phyloP scores from a whole-genome alignment of 2,113 vertebrate genomes.

The Macroglossus sobrinus region DNA sequence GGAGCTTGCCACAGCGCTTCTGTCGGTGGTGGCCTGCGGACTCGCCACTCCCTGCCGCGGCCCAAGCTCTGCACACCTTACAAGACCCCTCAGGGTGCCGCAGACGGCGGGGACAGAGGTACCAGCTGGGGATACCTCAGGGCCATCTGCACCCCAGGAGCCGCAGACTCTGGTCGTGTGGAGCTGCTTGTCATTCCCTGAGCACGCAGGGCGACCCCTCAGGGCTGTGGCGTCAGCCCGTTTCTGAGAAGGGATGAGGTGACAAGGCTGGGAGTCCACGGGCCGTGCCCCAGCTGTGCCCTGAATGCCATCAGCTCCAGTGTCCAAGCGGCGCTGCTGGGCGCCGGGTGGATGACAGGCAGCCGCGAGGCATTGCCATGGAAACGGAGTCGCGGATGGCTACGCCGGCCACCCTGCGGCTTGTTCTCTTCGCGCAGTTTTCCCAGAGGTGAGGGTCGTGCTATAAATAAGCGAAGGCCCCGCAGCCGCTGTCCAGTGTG shows the following conservation, averaged over 20 bases:
- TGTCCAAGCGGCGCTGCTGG: fast-evolving
- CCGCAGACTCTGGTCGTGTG: not conserved
- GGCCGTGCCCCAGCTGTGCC: not conserved
- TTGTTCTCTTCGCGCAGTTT: not conserved
- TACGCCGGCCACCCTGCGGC: fast-evolving
- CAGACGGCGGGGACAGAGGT: not conserved
- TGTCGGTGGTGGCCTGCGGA: not conserved
- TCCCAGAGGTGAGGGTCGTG: not conserved
- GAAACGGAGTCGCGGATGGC: constrained; percentile 24
- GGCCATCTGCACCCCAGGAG: fast-evolving
- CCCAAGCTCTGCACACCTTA: not conserved
- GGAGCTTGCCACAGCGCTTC: fast-evolving
- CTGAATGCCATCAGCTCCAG: not conserved
- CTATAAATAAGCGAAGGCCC: not conserved
- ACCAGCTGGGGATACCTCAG: too few species aligned
- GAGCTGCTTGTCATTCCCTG: not conserved
- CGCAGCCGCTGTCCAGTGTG: not conserved
- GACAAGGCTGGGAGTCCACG: not conserved
- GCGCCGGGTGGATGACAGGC: not conserved
- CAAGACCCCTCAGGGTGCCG: fast-evolving
- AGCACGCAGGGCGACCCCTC: not conserved
- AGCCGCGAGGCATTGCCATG: not conserved
- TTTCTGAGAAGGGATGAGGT: not conserved
- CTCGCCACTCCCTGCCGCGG: fast-evolving
- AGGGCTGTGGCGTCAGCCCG: not conserved